Evolutionary conservation across 2,113 vertebrate species (phyloP).

Genomic region (Chamaea fasciata): DNA sequence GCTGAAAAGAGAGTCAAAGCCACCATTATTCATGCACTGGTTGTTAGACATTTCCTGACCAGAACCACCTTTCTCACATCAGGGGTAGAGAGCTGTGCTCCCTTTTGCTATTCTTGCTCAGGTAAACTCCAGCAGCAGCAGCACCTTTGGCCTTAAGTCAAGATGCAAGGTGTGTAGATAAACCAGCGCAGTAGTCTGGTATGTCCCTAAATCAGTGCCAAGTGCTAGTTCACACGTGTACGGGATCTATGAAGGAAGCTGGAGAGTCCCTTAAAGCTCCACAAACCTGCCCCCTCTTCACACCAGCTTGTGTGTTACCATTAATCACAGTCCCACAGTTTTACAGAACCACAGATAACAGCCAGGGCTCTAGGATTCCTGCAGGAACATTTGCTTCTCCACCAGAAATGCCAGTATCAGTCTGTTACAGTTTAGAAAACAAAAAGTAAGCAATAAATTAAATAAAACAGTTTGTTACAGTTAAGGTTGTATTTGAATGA

Average conservation of each 20-base stretch:
- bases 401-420: neutral
- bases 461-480: neutral
- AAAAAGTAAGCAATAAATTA: neutral
- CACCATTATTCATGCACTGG: neutral
- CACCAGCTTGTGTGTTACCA: neutral
- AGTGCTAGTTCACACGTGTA: neutral
- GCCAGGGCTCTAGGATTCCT: neutral
- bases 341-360: neutral
- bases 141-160: neutral
- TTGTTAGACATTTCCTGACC: neutral
- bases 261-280: neutral
- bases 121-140: neutral
- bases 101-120: neutral
- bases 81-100: neutral
- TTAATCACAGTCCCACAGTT: neutral
- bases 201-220: neutral
- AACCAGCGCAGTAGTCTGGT: neutral
- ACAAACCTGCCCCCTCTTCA: neutral
- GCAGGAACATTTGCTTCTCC: neutral
- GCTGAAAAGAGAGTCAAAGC: neutral
- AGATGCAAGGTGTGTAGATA: neutral
- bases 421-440: neutral
- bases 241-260: neutral
- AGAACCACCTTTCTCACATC: neutral
- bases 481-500: neutral